phyloP scores from a whole-genome alignment of 2,888 invertebrate species.

The Lucinisca nassula region DNA sequence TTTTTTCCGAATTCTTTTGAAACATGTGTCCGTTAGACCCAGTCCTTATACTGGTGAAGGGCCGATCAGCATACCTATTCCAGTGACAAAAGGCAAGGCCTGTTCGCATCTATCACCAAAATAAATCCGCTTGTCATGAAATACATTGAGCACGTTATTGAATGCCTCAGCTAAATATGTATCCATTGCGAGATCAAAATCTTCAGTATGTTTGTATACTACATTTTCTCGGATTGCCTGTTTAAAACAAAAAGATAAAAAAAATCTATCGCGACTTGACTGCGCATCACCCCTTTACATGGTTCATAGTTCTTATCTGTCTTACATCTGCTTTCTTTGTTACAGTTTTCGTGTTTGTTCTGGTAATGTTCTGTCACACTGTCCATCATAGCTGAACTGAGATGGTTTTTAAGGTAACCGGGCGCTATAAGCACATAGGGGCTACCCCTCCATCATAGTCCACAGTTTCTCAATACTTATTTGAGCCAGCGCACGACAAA shows the following conservation, averaged over 20 bases:
- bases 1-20: too few species aligned
- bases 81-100: slow-evolving; percentile 27
- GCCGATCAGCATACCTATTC: slow-evolving; percentile 38
- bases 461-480: too few species aligned
- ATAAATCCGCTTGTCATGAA: slow-evolving; percentile 34
- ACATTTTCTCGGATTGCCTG: not conserved
- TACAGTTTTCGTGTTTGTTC: slow-evolving; percentile 26
- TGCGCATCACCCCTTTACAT: slow-evolving; percentile 6
- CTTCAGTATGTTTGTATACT: not conserved
- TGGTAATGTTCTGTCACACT: slow-evolving; percentile 14
- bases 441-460: too few species aligned
- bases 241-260: not conserved
- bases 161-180: slow-evolving; percentile 42
- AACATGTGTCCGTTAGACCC: too few species aligned
- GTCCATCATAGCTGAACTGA: slow-evolving; percentile 6
- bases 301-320: slow-evolving; percentile 41
- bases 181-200: slow-evolving; percentile 8
- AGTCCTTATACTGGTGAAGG: slow-evolving; percentile 18
- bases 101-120: slow-evolving; percentile 29
- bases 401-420: too few species aligned
- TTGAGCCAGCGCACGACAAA: too few species aligned
- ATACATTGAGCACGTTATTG: slow-evolving; percentile 49
- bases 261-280: not conserved
- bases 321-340: slow-evolving; percentile 13
- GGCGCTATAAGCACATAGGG: too few species aligned